Base-by-base conservation (phyloP, 2,797 vertebrate genomes). In the Selene dorsalis region DNA sequence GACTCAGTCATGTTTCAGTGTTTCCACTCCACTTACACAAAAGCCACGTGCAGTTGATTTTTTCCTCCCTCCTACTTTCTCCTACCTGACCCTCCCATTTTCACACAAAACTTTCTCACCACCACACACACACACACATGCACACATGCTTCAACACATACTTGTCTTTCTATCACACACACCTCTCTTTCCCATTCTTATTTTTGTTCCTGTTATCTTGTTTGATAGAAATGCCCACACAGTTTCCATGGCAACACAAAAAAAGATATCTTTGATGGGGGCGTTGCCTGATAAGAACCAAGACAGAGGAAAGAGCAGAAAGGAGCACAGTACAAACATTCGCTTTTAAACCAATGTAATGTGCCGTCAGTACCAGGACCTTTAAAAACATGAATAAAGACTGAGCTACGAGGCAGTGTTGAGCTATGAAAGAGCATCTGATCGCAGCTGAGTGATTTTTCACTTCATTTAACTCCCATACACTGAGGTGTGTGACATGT, bases 241-340 rank as follows among this genome's bases (percentile, higher is more conserved):
- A 90, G 94, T 95, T 94, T 89, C 94, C 90, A 94, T 94, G 87
- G 93, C 79, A 93, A 94, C 93, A 47, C 75, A 48, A n/a, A 48
- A 20, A 76, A 57, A 47, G 41, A 63, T 48, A 22, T 71, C 67
- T 82, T 68, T 71, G 41, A 79, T 75, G 80, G 63, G 77, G 89
- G 84, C 11, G 73, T 84, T 72, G 81, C 70, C 85, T 84, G 61
- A 78, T 52, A 61, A 55, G 47, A 87, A 74, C 39, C 53, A n/a
- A 87, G 72, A 82, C 70, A 73, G 13, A 43, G 73, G 32, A 71
- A 78, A 66, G 55, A 18, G 38, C 59, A 18, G 26, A 79, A 48
- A 64, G 48, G 26, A 85, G 56, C 32, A 24, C n/a, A 73, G 57
- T 57, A 9, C 39, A 30, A 50, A 26, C 24, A 65, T 66, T 3